Evolutionary conservation across 2,113 vertebrate genomes (phyloP).

Genomic region (Tragelaphus strepsiceros): DNA sequence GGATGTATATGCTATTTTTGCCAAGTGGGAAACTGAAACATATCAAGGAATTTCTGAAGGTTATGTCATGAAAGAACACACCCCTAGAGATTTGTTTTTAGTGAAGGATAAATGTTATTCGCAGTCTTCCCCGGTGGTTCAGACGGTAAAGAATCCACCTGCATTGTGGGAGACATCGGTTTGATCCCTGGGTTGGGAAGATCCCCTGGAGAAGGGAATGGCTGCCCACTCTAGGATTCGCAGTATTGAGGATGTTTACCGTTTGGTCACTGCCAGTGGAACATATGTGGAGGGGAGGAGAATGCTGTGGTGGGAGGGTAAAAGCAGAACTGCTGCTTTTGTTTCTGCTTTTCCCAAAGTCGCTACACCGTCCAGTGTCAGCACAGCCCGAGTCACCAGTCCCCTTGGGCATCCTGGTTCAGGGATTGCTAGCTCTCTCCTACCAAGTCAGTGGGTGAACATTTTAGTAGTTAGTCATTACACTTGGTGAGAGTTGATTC

Average conservation of each 20-base stretch:
- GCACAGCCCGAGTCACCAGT: neutral
- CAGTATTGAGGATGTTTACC: neutral
- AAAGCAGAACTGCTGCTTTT: neutral
- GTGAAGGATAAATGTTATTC: neutral
- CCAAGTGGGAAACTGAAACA: neutral
- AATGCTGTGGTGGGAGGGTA: neutral
- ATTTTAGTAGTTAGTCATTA: neutral
- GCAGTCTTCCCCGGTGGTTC: neutral
- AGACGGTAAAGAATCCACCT: neutral
- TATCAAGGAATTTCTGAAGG: neutral
- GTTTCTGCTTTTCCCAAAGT: neutral
- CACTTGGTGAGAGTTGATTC: neutral
- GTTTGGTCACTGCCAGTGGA: neutral
- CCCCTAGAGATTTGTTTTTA: neutral
- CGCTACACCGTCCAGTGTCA: neutral
- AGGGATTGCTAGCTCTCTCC: neutral
- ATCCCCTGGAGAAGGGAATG: neutral
- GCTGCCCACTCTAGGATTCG: neutral
- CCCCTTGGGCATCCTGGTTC: neutral
- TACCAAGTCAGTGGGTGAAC: neutral
- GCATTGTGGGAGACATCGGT: neutral
- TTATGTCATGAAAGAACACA: neutral
- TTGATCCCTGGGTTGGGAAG: neutral
- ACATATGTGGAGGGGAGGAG: neutral
- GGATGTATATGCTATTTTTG: neutral